A percentile compares a stretch with the other conserved stretches of the same genome.
Evolutionary conservation across 2,888 invertebrate genomes (phyloP).

Genomic region (Andrena marginata): DNA sequence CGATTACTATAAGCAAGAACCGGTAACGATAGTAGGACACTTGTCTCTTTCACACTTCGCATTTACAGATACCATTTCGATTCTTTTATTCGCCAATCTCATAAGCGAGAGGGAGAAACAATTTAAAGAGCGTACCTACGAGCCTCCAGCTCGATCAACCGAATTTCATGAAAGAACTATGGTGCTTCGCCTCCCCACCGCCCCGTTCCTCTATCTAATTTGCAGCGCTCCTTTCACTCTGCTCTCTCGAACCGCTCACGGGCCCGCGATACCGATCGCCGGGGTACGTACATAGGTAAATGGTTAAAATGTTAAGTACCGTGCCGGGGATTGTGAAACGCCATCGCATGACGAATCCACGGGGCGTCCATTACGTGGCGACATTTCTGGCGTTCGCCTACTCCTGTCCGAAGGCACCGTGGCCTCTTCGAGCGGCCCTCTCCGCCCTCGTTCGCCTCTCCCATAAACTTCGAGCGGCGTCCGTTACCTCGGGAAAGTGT

Average conservation of each 20-base stretch:
- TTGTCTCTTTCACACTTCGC: no score
- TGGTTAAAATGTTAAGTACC: conserved; percentile 64
- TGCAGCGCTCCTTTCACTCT: conserved; percentile 67
- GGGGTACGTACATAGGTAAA: conserved; percentile 39
- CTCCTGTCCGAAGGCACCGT: conserved; percentile 30
- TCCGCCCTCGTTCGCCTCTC: neutral
- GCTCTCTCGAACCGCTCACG: conserved; percentile 46
- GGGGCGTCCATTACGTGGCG: conserved; percentile 51
- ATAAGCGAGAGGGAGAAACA: no score
- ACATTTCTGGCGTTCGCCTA: conserved; percentile 63
- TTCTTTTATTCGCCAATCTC: no score
- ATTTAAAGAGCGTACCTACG: no score
- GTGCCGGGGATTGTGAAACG: conserved; percentile 59
- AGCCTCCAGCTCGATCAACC: neutral
- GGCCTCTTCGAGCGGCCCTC: neutral
- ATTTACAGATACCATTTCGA: no score
- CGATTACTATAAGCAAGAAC: no score
- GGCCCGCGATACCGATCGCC: conserved; percentile 56
- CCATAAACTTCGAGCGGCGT: neutral
- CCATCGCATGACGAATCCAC: conserved; percentile 61
- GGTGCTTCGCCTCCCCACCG: conserved; percentile 21
- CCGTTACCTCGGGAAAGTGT: neutral
- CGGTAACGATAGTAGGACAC: no score
- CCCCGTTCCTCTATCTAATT: conserved; percentile 47
- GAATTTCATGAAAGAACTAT: conserved; percentile 28